phyloP scores from a whole-genome alignment of 2,113 vertebrate genomes.

The Clarias magur region DNA sequence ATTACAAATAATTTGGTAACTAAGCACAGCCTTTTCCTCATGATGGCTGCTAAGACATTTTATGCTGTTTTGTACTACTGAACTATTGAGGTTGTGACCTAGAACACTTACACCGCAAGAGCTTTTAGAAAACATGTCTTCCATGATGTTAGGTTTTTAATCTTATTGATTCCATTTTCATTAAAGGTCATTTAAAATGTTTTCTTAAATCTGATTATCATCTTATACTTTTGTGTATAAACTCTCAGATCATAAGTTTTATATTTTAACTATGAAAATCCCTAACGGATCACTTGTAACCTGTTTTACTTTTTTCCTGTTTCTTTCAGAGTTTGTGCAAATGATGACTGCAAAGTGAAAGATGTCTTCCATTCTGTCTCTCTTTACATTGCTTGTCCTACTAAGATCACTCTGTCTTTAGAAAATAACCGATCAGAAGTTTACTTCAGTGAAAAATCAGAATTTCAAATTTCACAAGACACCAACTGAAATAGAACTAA shows the following conservation, averaged over 20 bases:
- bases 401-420: conserved; percentile 75
- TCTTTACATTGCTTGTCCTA: conserved; percentile 78
- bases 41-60: background rate
- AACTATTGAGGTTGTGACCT: background rate
- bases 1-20: background rate
- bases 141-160: background rate
- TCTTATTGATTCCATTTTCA: background rate
- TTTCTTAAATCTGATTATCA: background rate
- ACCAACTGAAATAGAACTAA: conserved; percentile 56
- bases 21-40: background rate
- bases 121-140: background rate
- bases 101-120: background rate
- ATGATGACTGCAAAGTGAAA: conserved; percentile 94
- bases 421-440: conserved; percentile 65
- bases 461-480: conserved; percentile 58
- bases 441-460: conserved; percentile 56
- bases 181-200: background rate
- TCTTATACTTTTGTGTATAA: background rate
- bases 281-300: background rate
- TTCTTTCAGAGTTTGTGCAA: conserved; percentile 85
- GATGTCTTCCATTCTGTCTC: conserved; percentile 51
- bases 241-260: background rate
- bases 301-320: background rate
- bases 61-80: background rate
- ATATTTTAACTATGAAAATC: background rate